Evolutionary conservation across 1,140 invertebrate species (phyloP).

Genomic region (Uloborus diversus): DNA sequence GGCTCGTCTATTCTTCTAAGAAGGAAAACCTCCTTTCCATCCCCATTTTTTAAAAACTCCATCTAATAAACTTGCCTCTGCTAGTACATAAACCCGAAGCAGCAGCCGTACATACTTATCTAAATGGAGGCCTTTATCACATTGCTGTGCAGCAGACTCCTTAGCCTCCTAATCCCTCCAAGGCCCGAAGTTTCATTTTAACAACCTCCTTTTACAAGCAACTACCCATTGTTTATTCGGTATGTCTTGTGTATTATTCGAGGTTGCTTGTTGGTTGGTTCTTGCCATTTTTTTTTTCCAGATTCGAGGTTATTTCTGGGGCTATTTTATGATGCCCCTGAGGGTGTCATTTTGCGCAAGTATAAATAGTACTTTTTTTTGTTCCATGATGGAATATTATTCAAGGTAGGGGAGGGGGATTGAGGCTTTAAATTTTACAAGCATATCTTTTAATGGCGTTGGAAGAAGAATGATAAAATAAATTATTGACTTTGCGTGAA

Average conservation of each 20-base stretch:
- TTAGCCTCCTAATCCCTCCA: slow-evolving; percentile 28
- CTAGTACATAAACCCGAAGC: slow-evolving; percentile 41
- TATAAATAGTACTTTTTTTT: too few relatives aligned
- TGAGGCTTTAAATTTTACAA: too few relatives aligned
- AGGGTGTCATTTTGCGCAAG: too few relatives aligned
- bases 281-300: too few relatives aligned
- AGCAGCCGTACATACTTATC: slow-evolving; percentile 51
- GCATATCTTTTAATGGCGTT: too few relatives aligned
- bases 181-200: slow-evolving; percentile 26
- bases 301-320: too few relatives aligned
- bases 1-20: too few relatives aligned
- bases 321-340: too few relatives aligned
- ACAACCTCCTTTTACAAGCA: slow-evolving; percentile 29
- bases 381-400: too few relatives aligned
- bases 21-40: neutral
- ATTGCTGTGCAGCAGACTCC: slow-evolving; percentile 12
- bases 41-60: slow-evolving; percentile 37
- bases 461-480: too few relatives aligned
- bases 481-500: too few relatives aligned
- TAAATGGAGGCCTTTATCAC: slow-evolving; percentile 50
- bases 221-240: slow-evolving; percentile 45
- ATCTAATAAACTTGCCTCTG: slow-evolving; percentile 41
- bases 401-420: too few relatives aligned
- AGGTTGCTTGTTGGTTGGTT: slow-evolving; percentile 24
- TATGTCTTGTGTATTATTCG: slow-evolving; percentile 46